Base-by-base conservation (phyloP, 2,113 vertebrate genomes). In the Chaenogobius annularis region DNA sequence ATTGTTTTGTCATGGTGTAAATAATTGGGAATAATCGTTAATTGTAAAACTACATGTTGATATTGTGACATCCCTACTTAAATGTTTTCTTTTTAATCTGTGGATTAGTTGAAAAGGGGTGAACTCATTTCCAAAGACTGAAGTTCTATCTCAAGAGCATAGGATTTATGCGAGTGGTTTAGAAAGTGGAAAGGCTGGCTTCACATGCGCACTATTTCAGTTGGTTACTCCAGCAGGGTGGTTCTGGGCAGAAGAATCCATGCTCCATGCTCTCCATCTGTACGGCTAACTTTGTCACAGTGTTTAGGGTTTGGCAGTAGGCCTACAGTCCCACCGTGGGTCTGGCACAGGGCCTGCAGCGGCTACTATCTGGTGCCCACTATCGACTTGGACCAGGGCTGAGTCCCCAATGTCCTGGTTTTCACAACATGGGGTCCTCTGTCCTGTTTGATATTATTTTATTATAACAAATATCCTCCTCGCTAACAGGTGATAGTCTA, bases 341-440 rank as follows among this genome's bases (percentile, higher is more conserved):
- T 26, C 79, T 89, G 86, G 87, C 77, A 0, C 70, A 63, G 68
- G 73, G 87, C 85, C 82, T 79, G 70, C 72, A 77, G 88, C 86
- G 82, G 82, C 79, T 86, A 88, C 83, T 89, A 85, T 77, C 68
- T 84, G 75, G 77, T 87, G 84, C 80, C 87, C 72, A 66, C 70
- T 90, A 89, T 92, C 89, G 92, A 93, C 90, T 88, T 84, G 79
- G 75, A 83, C 82, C 82, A 81, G 71, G 59, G 68, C 82, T 79
- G 65, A 58, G 66, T 84, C 77, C 73, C 82, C 65, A 69, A 83
- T 75, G 77, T 81, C 74, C 74, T 72, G 69, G 69, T 80, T 73
- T 62, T 56, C 55, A 52, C 70, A 78, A 83, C 79, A 69, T 69
- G 81, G 75, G 77, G 81, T 69, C 31, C 61, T 59, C 66, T 72